Evolutionary conservation across 2,888 invertebrate species (phyloP).

Genomic region (Barypeithes pellucidus): DNA sequence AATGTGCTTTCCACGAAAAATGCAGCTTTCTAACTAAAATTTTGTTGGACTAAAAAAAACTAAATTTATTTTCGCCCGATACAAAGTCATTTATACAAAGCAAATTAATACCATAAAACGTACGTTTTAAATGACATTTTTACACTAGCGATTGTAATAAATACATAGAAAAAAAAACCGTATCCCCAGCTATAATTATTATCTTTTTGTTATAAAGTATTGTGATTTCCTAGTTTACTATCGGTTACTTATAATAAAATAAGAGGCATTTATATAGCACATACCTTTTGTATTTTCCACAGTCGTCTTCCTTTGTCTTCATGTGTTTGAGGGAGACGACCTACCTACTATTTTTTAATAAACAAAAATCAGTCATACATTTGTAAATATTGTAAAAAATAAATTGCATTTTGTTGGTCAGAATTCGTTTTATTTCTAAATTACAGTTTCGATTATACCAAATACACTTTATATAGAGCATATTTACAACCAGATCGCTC

Average conservation of each 20-base stretch:
- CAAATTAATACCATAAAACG: no score
- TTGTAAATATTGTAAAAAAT: conserved; percentile 47
- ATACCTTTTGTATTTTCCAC: conserved; percentile 31
- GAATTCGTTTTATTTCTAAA: conserved; percentile 14
- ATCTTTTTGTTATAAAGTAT: conserved; percentile 22
- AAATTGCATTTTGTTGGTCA: conserved; percentile 44
- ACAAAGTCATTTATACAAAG: no score
- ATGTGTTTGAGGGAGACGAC: conserved; percentile 12
- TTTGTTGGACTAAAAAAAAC: no score
- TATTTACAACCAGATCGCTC: no score
- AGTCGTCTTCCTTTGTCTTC: not conserved
- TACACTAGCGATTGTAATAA: not conserved
- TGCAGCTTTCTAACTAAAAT: no score
- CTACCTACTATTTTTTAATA: conserved; percentile 44
- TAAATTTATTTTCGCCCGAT: no score
- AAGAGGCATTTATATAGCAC: conserved; percentile 41
- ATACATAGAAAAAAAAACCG: no score
- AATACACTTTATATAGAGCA: no score
- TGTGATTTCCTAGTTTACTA: conserved; percentile 35
- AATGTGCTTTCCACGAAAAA: no score
- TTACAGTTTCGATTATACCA: not conserved
- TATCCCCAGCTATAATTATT: conserved; percentile 2
- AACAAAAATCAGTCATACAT: conserved; percentile 25
- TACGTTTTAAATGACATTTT: no score
- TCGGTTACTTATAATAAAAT: conserved; percentile 30